These are phyloP conservation scores for Bombus waltoni DNA, from an alignment of 1,140 invertebrate genomes.

Conservation along the genomic window DNA sequence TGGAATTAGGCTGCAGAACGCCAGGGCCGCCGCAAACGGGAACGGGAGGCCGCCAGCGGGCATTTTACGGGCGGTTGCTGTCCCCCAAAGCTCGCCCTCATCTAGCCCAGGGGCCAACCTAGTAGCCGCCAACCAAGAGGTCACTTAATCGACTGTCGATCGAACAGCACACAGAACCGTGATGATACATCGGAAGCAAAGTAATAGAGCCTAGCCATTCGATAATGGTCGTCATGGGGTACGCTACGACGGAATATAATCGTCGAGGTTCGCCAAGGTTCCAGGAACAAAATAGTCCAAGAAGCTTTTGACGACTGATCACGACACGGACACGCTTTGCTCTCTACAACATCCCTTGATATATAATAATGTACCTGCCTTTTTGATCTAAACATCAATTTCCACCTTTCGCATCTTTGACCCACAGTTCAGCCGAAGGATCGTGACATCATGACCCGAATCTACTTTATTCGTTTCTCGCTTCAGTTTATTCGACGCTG, in stretches of 20 bases:
- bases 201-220: slow-evolving; percentile 51
- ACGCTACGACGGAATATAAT: background rate
- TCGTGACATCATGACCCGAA: slow-evolving; percentile 29
- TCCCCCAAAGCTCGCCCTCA: slow-evolving; percentile 82
- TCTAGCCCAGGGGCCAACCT: slow-evolving; percentile 82
- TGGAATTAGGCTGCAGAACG: slow-evolving; percentile 80
- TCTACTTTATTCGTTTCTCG: slow-evolving; percentile 24
- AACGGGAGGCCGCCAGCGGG: slow-evolving; percentile 80
- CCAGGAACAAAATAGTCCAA: background rate
- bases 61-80: slow-evolving; percentile 82
- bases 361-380: slow-evolving; percentile 48
- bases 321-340: slow-evolving; percentile 37
- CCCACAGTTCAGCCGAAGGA: slow-evolving; percentile 30
- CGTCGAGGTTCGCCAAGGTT: background rate
- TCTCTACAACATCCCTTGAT: slow-evolving; percentile 50
- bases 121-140: slow-evolving; percentile 78
- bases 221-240: background rate
- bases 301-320: slow-evolving; percentile 1
- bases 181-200: slow-evolving; percentile 63
- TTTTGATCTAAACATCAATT: slow-evolving; percentile 30
- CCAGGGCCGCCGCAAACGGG: slow-evolving; percentile 82
- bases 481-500: slow-evolving; percentile 32
- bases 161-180: slow-evolving; percentile 52
- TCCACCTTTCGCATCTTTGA: slow-evolving; percentile 24
- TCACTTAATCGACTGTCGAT: slow-evolving; percentile 75